Conservation (phyloP, 2,797 vertebrate genomes). For the Chiloscyllium punctatum region DNA sequence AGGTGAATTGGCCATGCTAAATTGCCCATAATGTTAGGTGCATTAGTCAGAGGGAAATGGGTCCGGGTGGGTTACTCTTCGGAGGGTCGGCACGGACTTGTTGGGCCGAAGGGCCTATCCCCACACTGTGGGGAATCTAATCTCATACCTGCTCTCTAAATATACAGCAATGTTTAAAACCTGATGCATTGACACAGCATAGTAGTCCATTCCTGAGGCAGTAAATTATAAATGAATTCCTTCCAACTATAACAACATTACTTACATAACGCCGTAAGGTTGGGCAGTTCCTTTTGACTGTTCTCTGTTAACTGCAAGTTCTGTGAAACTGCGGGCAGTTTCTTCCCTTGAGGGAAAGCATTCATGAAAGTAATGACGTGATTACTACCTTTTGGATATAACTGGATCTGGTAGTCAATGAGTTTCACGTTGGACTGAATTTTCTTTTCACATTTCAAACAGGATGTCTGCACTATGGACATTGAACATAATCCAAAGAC, state of each 20-base stretch:
- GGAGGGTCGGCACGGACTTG: too few species aligned
- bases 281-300: not conserved
- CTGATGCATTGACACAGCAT: not conserved
- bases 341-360: constrained; percentile 23
- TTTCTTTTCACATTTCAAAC: constrained; percentile 26
- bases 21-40: too few species aligned
- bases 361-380: not conserved
- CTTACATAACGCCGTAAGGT: constrained; percentile 12
- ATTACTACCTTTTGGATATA: not conserved
- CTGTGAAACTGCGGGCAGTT: not conserved
- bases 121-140: too few species aligned
- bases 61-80: too few species aligned
- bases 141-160: not conserved
- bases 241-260: not conserved
- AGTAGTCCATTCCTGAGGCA: not conserved
- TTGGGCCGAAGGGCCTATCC: too few species aligned
- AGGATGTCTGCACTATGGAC: not conserved
- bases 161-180: not conserved
- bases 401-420: not conserved
- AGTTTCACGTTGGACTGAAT: not conserved
- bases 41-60: too few species aligned
- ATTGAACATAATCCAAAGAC: not conserved
- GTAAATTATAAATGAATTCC: not conserved
- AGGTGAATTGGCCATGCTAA: too few species aligned
- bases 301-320: not conserved